These are phyloP conservation scores for Uria aalge DNA, from an alignment of 2,113 vertebrate genomes.

Conservation along the genomic window DNA sequence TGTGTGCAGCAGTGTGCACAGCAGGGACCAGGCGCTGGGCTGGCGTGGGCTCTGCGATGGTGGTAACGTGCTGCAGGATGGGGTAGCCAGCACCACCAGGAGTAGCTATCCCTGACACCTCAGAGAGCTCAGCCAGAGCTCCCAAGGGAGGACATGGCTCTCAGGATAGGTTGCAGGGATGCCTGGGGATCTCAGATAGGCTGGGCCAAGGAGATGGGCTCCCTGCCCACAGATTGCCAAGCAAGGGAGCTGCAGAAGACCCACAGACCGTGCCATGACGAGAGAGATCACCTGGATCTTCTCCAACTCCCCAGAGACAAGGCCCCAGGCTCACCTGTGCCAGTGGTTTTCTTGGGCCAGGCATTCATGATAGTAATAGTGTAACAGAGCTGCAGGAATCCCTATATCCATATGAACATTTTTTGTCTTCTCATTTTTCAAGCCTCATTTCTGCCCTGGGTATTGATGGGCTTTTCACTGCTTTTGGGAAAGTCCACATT, in stretches of 20 bases:
- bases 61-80: accelerated
- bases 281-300: neutral
- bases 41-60: accelerated
- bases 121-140: neutral
- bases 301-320: neutral
- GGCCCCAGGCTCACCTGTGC: neutral
- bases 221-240: neutral
- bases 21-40: neutral
- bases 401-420: slow-evolving; percentile 88
- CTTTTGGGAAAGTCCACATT: slow-evolving; percentile 84
- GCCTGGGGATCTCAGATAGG: neutral
- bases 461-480: slow-evolving; percentile 88
- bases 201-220: neutral
- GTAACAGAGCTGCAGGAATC: slow-evolving; percentile 86
- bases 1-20: neutral
- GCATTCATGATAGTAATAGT: slow-evolving; percentile 86
- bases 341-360: slow-evolving; percentile 83
- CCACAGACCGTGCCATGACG: neutral
- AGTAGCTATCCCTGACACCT: neutral
- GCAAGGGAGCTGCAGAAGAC: neutral
- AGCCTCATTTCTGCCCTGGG: slow-evolving; percentile 85
- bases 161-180: neutral
- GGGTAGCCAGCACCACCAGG: neutral
- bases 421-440: slow-evolving; percentile 89
- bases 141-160: neutral